A percentile compares a stretch with the other conserved stretches of the same genome.
These are phyloP conservation scores for Hybos culiciformis DNA, from an alignment of 2,888 invertebrate genomes.

Conservation along the genomic window DNA sequence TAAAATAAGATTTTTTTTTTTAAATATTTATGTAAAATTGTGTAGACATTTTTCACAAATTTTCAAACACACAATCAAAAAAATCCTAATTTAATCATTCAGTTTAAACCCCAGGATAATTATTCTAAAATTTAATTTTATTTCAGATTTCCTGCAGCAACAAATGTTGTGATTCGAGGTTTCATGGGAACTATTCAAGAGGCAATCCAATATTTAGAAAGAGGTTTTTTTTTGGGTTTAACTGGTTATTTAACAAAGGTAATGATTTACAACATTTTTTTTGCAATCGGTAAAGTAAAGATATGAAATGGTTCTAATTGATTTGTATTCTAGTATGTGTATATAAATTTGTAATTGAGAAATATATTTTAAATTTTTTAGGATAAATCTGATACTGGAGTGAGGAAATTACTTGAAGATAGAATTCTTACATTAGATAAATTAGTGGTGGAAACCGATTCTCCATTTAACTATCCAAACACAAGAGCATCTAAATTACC, in stretches of 20 bases:
- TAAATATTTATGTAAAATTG: not conserved
- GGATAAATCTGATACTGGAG: conserved; percentile 84
- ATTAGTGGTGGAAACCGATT: conserved; percentile 81
- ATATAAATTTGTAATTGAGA: not conserved
- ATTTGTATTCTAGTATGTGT: no score
- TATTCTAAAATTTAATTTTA: not conserved
- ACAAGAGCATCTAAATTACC: conserved; percentile 86
- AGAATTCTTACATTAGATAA: conserved; percentile 70
- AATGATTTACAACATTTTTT: no score
- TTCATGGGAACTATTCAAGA: conserved; percentile 82
- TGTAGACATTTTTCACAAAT: not conserved
- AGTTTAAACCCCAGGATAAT: conserved; percentile 7
- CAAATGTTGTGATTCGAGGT: conserved; percentile 79
- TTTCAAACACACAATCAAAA: no score
- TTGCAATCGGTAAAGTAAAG: no score
- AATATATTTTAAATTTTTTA: conserved; percentile 34
- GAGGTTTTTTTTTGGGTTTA: conserved; percentile 74
- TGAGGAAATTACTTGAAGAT: conserved; percentile 67
- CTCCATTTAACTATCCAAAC: conserved; percentile 94
- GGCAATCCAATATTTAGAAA: conserved; percentile 66
- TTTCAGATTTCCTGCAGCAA: conserved; percentile 38
- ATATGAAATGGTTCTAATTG: no score
- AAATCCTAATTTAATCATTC: no score
- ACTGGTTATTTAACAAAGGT: conserved; percentile 46
- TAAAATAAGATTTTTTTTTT: not conserved